Evolutionary conservation across 2,113 vertebrate species (phyloP).

Genomic region (Taurulus bubalis): DNA sequence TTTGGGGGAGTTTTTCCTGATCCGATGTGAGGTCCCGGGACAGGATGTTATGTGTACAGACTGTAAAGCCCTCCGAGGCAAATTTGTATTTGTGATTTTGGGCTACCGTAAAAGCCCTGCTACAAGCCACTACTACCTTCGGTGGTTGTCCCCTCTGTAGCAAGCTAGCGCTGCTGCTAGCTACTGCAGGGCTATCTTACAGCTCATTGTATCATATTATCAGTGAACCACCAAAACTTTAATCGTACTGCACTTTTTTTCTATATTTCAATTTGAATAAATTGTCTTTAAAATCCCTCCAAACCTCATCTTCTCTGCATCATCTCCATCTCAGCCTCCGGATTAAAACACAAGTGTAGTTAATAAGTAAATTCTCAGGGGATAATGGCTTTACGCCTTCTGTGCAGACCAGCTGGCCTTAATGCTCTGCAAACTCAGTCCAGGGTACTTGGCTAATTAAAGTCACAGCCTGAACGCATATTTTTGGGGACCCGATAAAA

Average conservation of each 20-base stretch:
- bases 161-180: no score
- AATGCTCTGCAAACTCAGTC: slow-evolving; percentile 19
- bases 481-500: slow-evolving; percentile 53
- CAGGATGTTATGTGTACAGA: no score
- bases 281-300: neutral
- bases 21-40: no score
- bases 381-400: slow-evolving; percentile 5
- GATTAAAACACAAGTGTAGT: slow-evolving; percentile 25
- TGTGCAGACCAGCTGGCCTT: slow-evolving; percentile 29
- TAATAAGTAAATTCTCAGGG: slow-evolving; percentile 41
- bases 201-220: neutral
- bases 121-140: no score
- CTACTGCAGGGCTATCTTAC: no score
- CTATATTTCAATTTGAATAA: neutral
- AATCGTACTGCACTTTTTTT: neutral
- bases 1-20: no score
- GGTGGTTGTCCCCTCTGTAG: no score
- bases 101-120: no score
- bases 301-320: neutral
- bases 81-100: no score
- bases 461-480: slow-evolving; percentile 36
- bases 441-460: slow-evolving; percentile 44
- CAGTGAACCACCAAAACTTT: neutral
- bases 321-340: slow-evolving; percentile 9
- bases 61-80: no score